Percentiles rank a stretch among this genome's conserved stretches.
Conservation (phyloP, 2,113 vertebrate genomes). For the Conger conger region DNA sequence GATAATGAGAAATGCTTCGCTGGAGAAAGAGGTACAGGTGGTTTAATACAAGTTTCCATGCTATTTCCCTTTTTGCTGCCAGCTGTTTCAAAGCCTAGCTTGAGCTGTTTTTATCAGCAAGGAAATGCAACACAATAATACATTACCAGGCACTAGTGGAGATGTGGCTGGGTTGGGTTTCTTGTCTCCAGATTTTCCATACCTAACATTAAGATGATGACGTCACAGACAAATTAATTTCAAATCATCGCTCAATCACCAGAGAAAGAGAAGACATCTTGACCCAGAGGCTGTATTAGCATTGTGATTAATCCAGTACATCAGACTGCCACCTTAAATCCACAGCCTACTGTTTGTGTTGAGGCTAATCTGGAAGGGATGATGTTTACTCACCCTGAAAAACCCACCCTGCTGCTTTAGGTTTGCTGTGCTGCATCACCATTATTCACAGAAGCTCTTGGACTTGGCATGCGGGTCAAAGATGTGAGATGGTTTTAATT, state of each 20-base stretch:
- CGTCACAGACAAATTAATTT: not conserved
- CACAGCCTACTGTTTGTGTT: constrained; percentile 27
- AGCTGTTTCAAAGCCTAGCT: too few relatives aligned
- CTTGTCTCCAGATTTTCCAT: not conserved
- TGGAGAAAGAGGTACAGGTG: constrained; percentile 10
- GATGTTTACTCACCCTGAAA: constrained; percentile 25
- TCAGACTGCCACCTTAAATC: constrained; percentile 34
- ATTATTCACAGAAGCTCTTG: not conserved
- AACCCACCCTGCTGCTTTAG: constrained; percentile 15
- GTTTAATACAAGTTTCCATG: constrained; percentile 30
- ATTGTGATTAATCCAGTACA: constrained; percentile 29
- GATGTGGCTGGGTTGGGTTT: not conserved
- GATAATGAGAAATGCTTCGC: constrained; percentile 27
- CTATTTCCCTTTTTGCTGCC: constrained; percentile 37
- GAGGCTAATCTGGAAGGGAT: constrained; percentile 27
- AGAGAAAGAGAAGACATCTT: constrained; percentile 25
- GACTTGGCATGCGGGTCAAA: constrained; percentile 20
- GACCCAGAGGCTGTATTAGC: constrained; percentile 16
- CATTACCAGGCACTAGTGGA: not conserved
- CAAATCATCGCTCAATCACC: constrained; percentile 28
- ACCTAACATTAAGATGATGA: too few relatives aligned
- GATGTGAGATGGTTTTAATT: not conserved
- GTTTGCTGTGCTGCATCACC: not conserved
- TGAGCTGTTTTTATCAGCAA: too few relatives aligned
- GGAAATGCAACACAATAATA: not conserved